These are phyloP conservation scores for Brienomyrus brachyistius DNA, from an alignment of 2,113 vertebrate species.

Conservation along the genomic window DNA sequence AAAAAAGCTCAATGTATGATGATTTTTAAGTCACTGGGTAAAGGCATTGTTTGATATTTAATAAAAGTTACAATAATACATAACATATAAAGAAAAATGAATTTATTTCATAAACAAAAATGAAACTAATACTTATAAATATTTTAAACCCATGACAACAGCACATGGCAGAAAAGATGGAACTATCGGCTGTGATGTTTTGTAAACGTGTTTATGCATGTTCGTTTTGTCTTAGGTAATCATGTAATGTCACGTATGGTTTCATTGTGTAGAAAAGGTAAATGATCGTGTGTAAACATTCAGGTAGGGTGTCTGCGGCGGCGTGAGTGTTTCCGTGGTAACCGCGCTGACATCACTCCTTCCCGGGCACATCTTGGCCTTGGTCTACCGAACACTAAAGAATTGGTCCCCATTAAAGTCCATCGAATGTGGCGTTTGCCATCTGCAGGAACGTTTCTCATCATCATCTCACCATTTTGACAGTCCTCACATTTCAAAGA, in stretches of 20 bases:
- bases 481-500: slow-evolving; percentile 15
- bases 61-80: background rate
- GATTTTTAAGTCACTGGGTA: background rate
- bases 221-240: background rate
- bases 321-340: slow-evolving; percentile 13
- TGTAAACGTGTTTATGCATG: slow-evolving; percentile 2
- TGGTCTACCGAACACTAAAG: background rate
- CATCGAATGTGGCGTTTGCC: background rate
- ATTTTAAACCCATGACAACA: slow-evolving; percentile 1
- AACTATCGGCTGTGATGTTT: background rate
- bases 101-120: slow-evolving; percentile 8
- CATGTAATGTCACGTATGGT: background rate
- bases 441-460: background rate
- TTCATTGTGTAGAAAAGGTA: background rate
- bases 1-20: background rate
- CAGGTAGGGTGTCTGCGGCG: background rate
- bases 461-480: background rate
- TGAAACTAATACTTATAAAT: background rate
- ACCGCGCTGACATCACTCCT: background rate
- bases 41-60: background rate
- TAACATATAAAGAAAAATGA: background rate
- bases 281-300: slow-evolving; percentile 16
- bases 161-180: background rate
- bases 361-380: background rate
- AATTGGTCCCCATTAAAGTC: slow-evolving; percentile 16